Evolutionary conservation across 2,113 vertebrate genomes (phyloP), one percentile per base, ranked within the genome.

Genomic region (Nothobranchius kuhntae): DNA sequence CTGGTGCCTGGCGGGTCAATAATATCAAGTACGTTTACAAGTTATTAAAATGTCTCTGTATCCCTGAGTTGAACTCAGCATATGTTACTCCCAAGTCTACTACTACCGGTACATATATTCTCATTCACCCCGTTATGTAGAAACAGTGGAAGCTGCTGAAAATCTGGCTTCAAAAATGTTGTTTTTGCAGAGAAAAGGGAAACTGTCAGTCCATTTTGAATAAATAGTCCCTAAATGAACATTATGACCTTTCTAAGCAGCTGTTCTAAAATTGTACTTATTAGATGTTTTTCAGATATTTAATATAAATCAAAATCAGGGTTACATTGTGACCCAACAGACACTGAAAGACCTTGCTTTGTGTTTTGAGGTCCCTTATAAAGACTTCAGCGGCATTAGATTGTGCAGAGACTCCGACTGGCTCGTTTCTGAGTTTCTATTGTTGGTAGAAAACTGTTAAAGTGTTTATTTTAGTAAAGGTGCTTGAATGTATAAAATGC

Each of bases 41-140:
- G 66, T 51, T 55, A 77, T 82, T 76, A 73, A 65, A 70, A 70
- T 50, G 53, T 77, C 62, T 68, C 56, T 3, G 21, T 78, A 83
- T 82, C 73, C 70, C 77, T 82, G 83, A n/a, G 75, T 77, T 83
- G 77, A 90, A 87, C 84, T 84, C 75, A 54, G 61, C 68, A 78
- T 80, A 60, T 79, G 64, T 78, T 79, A 84, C 71, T 73, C 60
- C 52, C 72, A 64, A 53, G 59, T 64, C 60, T 55, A 1, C 68
- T 72, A 63, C 60, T 67, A 58, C 38, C 85, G 82, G 77, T 64
- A 77, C 57, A 36, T 40, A 35, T 53, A 3, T 30, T 69, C 65
- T 84, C 61, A 81, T 83, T 81, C 75, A 83, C 80, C 56, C 47
- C 47, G 65, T 52, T 58, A 62, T 50, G 83, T 71, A 80, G 71